Evolutionary conservation across 2,113 vertebrate species (phyloP).

Genomic region (Motacilla tschutschensis): DNA sequence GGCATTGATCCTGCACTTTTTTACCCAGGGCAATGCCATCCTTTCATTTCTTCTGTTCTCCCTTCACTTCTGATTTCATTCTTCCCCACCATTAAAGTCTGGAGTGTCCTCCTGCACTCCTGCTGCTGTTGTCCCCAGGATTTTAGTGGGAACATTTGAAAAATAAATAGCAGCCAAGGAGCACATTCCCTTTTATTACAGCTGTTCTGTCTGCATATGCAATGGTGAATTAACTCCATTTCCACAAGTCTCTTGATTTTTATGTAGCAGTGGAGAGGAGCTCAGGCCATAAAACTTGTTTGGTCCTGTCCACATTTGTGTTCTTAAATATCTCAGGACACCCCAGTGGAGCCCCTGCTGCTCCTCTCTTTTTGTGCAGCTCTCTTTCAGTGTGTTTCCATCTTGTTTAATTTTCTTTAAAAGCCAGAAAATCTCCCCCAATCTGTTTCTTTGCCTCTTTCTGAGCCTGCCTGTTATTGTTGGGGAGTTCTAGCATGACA

Average conservation of each 20-base stretch:
- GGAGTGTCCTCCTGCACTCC: conserved; percentile 25
- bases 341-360: background rate
- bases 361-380: background rate
- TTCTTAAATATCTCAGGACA: background rate
- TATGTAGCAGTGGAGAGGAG: conserved; percentile 14
- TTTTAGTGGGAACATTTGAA: conserved; percentile 54
- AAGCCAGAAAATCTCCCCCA: conserved; percentile 22
- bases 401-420: conserved; percentile 38
- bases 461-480: conserved; percentile 28
- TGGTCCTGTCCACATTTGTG: background rate
- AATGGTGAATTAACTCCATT: conserved; percentile 31
- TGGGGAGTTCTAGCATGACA: conserved; percentile 43
- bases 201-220: conserved; percentile 33
- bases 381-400: background rate
- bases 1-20: background rate
- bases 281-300: conserved; percentile 17
- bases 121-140: conserved; percentile 5
- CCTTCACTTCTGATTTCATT: background rate
- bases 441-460: conserved; percentile 6
- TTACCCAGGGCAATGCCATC: background rate
- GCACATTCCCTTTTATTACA: conserved; percentile 45
- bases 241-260: conserved; percentile 22
- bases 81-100: background rate
- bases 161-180: conserved; percentile 55
- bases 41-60: background rate